Conservation (phyloP, 2,888 invertebrate species). For the Drosophila demipolita region DNA sequence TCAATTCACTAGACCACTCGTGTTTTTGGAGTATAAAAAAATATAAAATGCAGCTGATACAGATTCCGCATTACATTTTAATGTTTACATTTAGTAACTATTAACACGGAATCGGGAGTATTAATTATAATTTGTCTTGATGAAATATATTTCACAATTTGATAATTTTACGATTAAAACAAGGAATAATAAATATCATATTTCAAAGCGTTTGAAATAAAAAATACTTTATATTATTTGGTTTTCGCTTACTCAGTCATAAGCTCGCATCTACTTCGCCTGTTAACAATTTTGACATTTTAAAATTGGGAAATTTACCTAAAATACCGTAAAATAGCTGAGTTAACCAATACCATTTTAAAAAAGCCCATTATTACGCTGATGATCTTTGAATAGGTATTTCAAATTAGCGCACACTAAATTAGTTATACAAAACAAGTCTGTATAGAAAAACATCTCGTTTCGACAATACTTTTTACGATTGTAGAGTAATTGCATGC, state of each 20-base stretch:
- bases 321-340: too few relatives aligned
- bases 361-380: too few relatives aligned
- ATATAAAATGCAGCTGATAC: neutral
- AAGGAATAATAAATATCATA: neutral
- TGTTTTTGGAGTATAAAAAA: neutral
- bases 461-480: neutral
- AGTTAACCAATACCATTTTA: neutral
- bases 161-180: neutral
- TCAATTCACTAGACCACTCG: slow-evolving; percentile 11
- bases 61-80: neutral
- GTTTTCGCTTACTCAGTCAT: neutral
- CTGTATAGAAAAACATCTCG: neutral
- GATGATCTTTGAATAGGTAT: too few relatives aligned
- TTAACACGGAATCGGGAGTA: neutral
- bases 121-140: neutral
- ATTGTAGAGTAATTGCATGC: too few relatives aligned
- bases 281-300: neutral
- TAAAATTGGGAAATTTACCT: neutral
- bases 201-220: neutral
- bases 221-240: neutral
- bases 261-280: neutral
- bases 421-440: neutral
- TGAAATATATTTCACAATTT: neutral
- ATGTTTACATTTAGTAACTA: neutral
- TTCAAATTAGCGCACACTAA: neutral